Evolutionary conservation across 2,113 vertebrate species (phyloP).

Genomic region (Hemicordylus capensis): DNA sequence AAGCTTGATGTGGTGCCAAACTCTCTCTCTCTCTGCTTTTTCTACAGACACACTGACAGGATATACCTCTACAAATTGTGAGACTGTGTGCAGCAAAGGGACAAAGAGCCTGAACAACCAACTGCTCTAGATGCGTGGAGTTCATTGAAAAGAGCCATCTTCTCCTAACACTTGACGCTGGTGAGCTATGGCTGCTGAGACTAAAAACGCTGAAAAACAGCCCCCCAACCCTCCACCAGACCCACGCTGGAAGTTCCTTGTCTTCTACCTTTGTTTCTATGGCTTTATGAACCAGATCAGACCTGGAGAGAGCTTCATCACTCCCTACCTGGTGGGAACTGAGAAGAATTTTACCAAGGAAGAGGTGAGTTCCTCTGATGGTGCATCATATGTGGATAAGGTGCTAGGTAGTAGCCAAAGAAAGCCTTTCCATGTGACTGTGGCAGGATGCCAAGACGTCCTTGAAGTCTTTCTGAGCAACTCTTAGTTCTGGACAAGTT

Average conservation of each 20-base stretch:
- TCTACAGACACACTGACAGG: not conserved
- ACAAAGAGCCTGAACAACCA: not conserved
- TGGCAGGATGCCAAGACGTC: not conserved
- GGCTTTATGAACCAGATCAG: conserved; percentile 86
- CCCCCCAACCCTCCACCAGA: rapidly evolving
- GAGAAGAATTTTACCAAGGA: conserved; percentile 84
- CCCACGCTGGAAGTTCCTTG: conserved; percentile 74
- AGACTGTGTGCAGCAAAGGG: not conserved
- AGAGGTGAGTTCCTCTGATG: conserved; percentile 71
- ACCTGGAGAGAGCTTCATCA: conserved; percentile 89
- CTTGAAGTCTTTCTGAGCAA: not conserved
- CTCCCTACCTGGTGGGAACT: conserved; percentile 79
- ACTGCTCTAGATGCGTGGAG: no score
- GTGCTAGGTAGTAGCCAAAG: not conserved
- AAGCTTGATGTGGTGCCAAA: not conserved
- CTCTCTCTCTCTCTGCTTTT: not conserved
- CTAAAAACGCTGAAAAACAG: not conserved
- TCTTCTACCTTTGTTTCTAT: conserved; percentile 84
- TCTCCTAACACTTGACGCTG: not conserved
- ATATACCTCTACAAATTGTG: not conserved
- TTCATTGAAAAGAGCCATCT: not conserved
- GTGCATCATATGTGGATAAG: not conserved
- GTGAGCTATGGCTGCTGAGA: not conserved
- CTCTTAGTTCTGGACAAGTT: not conserved
- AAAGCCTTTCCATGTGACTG: not conserved